phyloP scores from a whole-genome alignment of 1,140 invertebrate species.

The Drosophila malerkotliana region DNA sequence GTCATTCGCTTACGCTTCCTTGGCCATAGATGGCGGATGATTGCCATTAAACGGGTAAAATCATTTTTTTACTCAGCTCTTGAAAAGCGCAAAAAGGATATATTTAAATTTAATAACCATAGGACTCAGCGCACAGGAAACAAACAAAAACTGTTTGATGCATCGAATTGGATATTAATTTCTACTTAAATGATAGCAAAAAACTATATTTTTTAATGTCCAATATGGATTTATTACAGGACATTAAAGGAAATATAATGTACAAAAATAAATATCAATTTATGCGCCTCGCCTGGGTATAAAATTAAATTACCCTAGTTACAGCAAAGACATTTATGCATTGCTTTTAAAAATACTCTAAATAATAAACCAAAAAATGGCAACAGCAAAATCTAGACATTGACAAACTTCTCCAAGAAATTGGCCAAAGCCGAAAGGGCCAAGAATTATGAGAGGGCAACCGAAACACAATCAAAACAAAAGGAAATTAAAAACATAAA shows the following conservation, averaged over 20 bases:
- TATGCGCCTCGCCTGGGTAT: background rate
- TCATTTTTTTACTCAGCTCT: background rate
- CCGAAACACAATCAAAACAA: slow-evolving; percentile 62
- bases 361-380: slow-evolving; percentile 59
- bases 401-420: slow-evolving; percentile 72
- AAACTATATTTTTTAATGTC: background rate
- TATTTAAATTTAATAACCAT: slow-evolving; percentile 25
- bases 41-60: slow-evolving; percentile 8
- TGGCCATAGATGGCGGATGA: slow-evolving; percentile 7
- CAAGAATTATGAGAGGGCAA: slow-evolving; percentile 33
- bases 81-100: background rate
- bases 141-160: slow-evolving; percentile 11
- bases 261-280: background rate
- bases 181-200: background rate
- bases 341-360: slow-evolving; percentile 3
- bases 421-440: slow-evolving; percentile 43
- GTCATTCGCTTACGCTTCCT: slow-evolving; percentile 7
- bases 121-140: background rate
- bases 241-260: background rate
- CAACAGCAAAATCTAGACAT: slow-evolving; percentile 61
- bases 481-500: slow-evolving; percentile 81
- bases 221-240: background rate
- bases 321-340: background rate
- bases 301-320: background rate
- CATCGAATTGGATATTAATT: background rate